Percentiles rank a stretch among this genome's conserved stretches.
Evolutionary conservation across 2,888 invertebrate species (phyloP).

Genomic region (Chaitophorus viminalis): DNA sequence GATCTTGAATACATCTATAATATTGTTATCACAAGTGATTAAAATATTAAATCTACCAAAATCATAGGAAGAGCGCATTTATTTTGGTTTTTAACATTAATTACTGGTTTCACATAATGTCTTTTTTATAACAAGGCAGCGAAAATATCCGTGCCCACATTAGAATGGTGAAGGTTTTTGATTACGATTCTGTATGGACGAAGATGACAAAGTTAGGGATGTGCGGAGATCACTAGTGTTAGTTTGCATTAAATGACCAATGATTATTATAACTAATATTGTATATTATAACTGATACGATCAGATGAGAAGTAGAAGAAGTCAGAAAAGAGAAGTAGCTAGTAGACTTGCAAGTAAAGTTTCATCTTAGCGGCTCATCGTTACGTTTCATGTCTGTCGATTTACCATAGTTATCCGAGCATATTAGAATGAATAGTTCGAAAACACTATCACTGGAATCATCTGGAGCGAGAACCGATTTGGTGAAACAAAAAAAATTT

Average conservation of each 20-base stretch:
- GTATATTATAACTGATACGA: not conserved
- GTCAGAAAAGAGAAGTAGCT: not conserved
- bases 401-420: not conserved
- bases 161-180: too few relatives aligned
- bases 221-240: too few relatives aligned
- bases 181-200: too few relatives aligned
- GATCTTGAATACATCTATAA: not conserved
- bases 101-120: not conserved
- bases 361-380: too few relatives aligned
- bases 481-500: not conserved
- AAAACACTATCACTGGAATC: not conserved
- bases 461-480: not conserved
- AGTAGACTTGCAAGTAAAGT: not conserved
- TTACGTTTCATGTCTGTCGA: too few relatives aligned
- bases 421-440: not conserved
- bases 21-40: not conserved
- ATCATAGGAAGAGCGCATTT: too few relatives aligned
- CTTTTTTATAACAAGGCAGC: not conserved
- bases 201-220: too few relatives aligned
- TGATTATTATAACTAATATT: too few relatives aligned
- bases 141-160: too few relatives aligned
- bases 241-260: not conserved
- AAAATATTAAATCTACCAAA: too few relatives aligned
- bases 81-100: too few relatives aligned
- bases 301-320: not conserved